Evolutionary conservation across 2,113 vertebrate genomes (phyloP).

Genomic region (Perca schrenkii): DNA sequence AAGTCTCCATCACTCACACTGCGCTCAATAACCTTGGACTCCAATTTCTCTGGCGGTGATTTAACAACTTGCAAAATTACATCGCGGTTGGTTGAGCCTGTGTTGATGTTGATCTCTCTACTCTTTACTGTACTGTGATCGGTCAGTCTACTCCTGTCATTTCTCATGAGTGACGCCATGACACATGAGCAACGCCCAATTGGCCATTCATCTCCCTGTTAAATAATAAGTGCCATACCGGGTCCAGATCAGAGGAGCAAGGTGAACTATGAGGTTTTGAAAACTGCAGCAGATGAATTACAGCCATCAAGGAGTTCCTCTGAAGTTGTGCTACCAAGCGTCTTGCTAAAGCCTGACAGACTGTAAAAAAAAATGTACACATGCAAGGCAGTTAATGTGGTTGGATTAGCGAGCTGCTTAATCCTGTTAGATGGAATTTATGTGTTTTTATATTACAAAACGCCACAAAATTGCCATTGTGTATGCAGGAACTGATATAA

Average conservation of each 20-base stretch:
- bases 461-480: constrained; percentile 37
- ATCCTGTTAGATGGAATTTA: constrained; percentile 50
- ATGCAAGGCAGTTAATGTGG: constrained; percentile 54
- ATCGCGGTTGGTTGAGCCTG: constrained; percentile 71
- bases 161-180: constrained; percentile 76
- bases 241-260: constrained; percentile 73
- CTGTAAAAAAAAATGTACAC: constrained; percentile 71
- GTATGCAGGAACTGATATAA: constrained; percentile 30
- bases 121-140: constrained; percentile 72
- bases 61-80: constrained; percentile 84
- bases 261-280: constrained; percentile 80
- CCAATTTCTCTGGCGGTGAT: constrained; percentile 83
- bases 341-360: constrained; percentile 44
- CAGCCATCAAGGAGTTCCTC: constrained; percentile 55
- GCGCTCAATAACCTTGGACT: constrained; percentile 85
- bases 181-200: constrained; percentile 75
- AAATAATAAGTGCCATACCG: constrained; percentile 78
- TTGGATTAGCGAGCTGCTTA: constrained; percentile 58
- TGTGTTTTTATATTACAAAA: constrained; percentile 52
- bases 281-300: constrained; percentile 73
- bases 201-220: constrained; percentile 81
- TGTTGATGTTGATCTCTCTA: constrained; percentile 81
- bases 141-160: constrained; percentile 72
- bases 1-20: constrained; percentile 78
- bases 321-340: constrained; percentile 67